phyloP scores from a whole-genome alignment of 2,113 vertebrate species.

The Panthera leo region DNA sequence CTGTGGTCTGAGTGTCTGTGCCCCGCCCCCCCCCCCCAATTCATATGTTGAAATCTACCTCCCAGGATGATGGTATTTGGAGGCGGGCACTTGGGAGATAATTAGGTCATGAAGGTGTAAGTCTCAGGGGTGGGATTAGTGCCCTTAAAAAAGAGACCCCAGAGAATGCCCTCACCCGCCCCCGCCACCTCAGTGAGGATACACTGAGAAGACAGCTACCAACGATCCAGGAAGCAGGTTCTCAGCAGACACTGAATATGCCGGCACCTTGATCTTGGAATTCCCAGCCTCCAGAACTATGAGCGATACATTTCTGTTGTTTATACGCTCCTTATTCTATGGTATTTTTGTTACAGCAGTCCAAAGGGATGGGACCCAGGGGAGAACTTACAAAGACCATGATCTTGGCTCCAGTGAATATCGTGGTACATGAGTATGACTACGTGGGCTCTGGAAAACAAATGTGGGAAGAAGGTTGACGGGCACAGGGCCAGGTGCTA shows the following conservation, averaged over 20 bases:
- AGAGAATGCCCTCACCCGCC: neutral
- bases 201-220: neutral
- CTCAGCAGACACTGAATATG: neutral
- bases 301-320: neutral
- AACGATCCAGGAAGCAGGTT: neutral
- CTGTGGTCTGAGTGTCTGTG: neutral
- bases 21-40: fast-evolving
- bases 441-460: neutral
- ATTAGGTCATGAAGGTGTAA: neutral
- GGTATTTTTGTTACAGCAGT: neutral
- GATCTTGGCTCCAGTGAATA: neutral
- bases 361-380: neutral
- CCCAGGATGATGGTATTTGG: neutral
- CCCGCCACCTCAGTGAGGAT: no score
- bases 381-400: no score
- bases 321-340: neutral
- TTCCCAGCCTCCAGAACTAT: neutral
- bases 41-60: neutral
- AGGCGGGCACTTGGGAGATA: neutral
- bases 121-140: neutral
- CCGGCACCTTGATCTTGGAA: neutral
- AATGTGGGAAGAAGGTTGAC: neutral
- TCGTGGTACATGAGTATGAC: neutral
- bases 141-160: neutral
- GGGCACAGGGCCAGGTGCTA: neutral